These are phyloP conservation scores for Syrmaticus mikado DNA, from an alignment of 2,113 vertebrate genomes.

Conservation along the genomic window DNA sequence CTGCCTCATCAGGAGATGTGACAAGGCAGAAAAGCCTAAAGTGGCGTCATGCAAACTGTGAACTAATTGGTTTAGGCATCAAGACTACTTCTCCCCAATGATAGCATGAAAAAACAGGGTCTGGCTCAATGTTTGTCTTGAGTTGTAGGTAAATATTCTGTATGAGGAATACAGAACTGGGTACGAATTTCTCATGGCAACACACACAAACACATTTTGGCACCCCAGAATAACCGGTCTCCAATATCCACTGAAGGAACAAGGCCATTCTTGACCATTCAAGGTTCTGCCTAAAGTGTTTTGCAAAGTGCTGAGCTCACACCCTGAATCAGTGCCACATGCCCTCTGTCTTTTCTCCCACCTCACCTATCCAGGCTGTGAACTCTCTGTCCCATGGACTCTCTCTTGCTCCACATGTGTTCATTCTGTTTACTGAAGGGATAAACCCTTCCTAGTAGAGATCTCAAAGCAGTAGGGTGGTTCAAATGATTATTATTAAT, in stretches of 20 bases:
- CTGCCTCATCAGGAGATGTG: background rate
- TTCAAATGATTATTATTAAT: background rate
- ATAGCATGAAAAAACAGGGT: background rate
- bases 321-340: background rate
- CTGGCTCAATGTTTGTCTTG: too few species aligned
- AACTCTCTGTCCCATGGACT: background rate
- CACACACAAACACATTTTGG: background rate
- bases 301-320: background rate
- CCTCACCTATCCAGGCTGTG: background rate
- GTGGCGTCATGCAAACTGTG: background rate
- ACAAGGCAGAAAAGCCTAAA: fast-evolving
- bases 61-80: background rate
- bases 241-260: too few species aligned
- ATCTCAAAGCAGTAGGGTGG: background rate
- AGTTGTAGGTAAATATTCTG: background rate
- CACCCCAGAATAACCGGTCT: background rate
- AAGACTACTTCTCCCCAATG: background rate
- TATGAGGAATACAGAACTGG: background rate
- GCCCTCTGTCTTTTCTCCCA: background rate
- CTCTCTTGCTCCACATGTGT: background rate
- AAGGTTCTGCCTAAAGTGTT: background rate
- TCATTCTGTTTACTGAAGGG: background rate
- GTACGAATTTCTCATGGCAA: background rate
- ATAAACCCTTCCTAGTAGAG: background rate
- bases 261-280: background rate